These are phyloP conservation scores for Edolisoma coerulescens DNA, from an alignment of 2,113 vertebrate species.

Conservation along the genomic window DNA sequence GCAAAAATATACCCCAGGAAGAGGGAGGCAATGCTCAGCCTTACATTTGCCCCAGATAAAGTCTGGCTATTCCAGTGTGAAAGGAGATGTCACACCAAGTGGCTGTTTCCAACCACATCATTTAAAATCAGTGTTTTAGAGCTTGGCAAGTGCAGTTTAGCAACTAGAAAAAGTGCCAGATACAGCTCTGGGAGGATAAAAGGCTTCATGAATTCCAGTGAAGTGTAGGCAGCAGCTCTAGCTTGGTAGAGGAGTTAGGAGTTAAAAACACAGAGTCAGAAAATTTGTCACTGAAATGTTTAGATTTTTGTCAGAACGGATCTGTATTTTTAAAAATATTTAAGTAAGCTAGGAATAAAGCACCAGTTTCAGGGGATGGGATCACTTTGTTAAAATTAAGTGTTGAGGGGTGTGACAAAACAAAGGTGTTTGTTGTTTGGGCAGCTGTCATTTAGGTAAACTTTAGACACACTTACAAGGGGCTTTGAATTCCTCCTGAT, in stretches of 20 bases:
- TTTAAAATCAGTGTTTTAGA: neutral
- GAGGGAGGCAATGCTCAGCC: neutral
- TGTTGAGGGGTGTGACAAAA: neutral
- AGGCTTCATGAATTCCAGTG: neutral
- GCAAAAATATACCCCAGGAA: neutral
- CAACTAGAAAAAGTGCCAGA: neutral
- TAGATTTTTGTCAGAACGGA: neutral
- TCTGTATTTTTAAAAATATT: neutral
- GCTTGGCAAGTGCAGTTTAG: neutral
- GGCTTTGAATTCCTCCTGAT: neutral
- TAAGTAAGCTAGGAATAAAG: neutral
- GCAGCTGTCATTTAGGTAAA: neutral
- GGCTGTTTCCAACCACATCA: neutral
- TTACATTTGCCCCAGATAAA: neutral
- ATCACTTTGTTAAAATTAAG: neutral
- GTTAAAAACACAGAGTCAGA: neutral
- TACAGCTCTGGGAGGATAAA: neutral
- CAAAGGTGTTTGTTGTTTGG: neutral
- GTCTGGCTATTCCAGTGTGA: neutral
- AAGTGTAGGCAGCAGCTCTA: neutral
- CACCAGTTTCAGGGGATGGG: neutral
- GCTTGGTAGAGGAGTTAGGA: neutral
- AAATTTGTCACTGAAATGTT: neutral
- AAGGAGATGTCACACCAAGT: neutral
- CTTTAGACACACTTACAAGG: neutral